Evolutionary conservation across 2,888 invertebrate species (phyloP).

Genomic region (Eupeodes luniger): DNA sequence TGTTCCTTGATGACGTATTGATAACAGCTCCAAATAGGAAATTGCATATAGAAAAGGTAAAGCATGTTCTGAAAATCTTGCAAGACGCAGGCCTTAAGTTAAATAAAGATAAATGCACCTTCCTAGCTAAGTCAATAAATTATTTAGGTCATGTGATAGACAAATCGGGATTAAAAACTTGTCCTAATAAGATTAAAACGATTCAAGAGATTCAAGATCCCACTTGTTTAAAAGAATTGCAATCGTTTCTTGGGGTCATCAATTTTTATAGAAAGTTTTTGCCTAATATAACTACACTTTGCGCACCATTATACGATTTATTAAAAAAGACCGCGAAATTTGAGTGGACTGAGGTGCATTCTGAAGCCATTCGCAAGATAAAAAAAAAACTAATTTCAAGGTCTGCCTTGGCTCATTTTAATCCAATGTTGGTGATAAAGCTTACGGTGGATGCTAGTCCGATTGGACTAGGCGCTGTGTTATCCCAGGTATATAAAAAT

Average conservation of each 20-base stretch:
- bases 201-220: too few species aligned
- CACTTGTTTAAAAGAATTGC: too few species aligned
- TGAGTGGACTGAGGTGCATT: slow-evolving; percentile 13
- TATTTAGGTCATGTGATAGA: too few species aligned
- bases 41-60: slow-evolving; percentile 32
- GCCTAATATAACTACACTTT: neutral
- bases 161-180: too few species aligned
- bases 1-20: slow-evolving; percentile 1
- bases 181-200: too few species aligned
- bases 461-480: slow-evolving; percentile 78
- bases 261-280: slow-evolving; percentile 3
- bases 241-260: neutral
- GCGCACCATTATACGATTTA: slow-evolving; percentile 4
- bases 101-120: too few species aligned
- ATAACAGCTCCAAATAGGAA: too few species aligned
- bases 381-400: slow-evolving; percentile 33
- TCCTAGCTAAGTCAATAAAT: too few species aligned
- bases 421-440: slow-evolving; percentile 71
- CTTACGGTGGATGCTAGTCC: slow-evolving; percentile 78
- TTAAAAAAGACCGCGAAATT: slow-evolving; percentile 32
- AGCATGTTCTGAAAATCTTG: neutral
- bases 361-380: slow-evolving; percentile 14
- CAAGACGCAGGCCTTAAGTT: too few species aligned
- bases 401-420: slow-evolving; percentile 58
- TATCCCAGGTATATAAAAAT: slow-evolving; percentile 79